These are phyloP conservation scores for Branchellion lobata DNA, from an alignment of 2,888 invertebrate species.

Conservation along the genomic window DNA sequence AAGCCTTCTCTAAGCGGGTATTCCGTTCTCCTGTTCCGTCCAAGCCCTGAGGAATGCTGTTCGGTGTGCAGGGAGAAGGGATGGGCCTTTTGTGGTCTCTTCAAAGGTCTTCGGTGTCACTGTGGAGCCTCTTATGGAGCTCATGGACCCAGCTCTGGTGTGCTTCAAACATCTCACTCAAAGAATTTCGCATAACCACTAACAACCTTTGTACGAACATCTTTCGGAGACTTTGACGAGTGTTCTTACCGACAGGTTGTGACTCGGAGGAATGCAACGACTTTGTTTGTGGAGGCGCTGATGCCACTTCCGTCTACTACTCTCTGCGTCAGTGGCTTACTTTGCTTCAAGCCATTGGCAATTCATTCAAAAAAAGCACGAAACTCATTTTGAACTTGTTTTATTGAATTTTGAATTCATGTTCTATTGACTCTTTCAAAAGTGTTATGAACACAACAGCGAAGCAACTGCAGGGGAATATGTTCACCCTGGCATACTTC, in stretches of 20 bases:
- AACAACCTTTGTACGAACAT: too few relatives aligned
- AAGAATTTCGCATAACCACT: too few relatives aligned
- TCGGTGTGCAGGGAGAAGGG: slow-evolving; percentile 15
- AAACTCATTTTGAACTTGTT: neutral
- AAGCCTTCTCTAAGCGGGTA: slow-evolving; percentile 30
- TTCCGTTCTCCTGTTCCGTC: neutral
- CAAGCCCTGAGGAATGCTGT: slow-evolving; percentile 28
- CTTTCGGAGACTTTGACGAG: too few relatives aligned
- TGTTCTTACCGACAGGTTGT: too few relatives aligned
- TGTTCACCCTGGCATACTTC: neutral
- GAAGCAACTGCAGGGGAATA: too few relatives aligned
- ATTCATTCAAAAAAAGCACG: too few relatives aligned
- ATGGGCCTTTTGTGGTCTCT: slow-evolving; percentile 25
- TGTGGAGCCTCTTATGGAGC: slow-evolving; percentile 20
- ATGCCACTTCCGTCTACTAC: slow-evolving; percentile 27
- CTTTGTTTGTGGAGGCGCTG: slow-evolving; percentile 16
- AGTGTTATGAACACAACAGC: too few relatives aligned
- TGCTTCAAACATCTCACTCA: neutral
- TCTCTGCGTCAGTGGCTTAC: slow-evolving; percentile 4
- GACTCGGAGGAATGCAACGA: neutral
- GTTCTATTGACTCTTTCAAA: too few relatives aligned
- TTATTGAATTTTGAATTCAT: too few relatives aligned
- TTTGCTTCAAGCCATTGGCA: too few relatives aligned
- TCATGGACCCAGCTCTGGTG: slow-evolving; percentile 22
- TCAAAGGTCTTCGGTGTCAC: neutral